These are phyloP conservation scores for Coenobita brevimanus DNA, from an alignment of 1,140 invertebrate species.

Conservation along the genomic window DNA sequence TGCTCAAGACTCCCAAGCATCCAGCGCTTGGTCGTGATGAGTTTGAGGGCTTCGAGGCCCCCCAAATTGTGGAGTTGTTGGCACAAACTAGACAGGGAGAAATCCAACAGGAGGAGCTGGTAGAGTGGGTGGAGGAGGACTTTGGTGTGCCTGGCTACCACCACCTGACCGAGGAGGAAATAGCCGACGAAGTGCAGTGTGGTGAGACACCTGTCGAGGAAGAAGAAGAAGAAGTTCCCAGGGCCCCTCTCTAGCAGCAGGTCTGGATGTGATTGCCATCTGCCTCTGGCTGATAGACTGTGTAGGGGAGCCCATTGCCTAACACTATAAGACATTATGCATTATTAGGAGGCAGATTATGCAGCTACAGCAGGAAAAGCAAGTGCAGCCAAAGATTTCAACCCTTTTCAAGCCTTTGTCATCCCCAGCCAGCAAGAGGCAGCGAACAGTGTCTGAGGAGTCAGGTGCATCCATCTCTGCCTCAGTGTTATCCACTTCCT, in stretches of 20 bases:
- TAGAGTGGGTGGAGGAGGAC: not conserved
- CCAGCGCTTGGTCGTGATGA: not conserved
- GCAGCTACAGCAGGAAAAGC: too few species aligned
- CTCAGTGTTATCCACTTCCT: too few species aligned
- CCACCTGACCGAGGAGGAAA: not conserved
- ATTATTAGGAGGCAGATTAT: too few species aligned
- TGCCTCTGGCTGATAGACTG: not conserved
- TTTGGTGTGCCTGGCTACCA: too few species aligned
- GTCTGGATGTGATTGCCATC: not conserved
- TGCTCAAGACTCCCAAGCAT: not conserved
- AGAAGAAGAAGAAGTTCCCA: not conserved
- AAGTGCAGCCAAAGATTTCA: too few species aligned
- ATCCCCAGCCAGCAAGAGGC: too few species aligned
- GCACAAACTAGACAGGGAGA: not conserved
- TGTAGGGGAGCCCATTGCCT: not conserved
- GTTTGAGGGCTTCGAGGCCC: conserved; percentile 9
- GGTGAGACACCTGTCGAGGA: not conserved
- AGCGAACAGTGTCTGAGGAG: too few species aligned
- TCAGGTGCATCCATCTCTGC: too few species aligned
- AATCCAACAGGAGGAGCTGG: not conserved
- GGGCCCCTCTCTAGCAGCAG: not conserved
- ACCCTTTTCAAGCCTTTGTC: too few species aligned
- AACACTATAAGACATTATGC: too few species aligned
- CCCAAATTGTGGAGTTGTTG: not conserved
- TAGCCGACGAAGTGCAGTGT: not conserved